Percentiles rank a stretch among this genome's conserved stretches.
Evolutionary conservation across 2,888 invertebrate species (phyloP).

Genomic region (Leucozona laternaria): DNA sequence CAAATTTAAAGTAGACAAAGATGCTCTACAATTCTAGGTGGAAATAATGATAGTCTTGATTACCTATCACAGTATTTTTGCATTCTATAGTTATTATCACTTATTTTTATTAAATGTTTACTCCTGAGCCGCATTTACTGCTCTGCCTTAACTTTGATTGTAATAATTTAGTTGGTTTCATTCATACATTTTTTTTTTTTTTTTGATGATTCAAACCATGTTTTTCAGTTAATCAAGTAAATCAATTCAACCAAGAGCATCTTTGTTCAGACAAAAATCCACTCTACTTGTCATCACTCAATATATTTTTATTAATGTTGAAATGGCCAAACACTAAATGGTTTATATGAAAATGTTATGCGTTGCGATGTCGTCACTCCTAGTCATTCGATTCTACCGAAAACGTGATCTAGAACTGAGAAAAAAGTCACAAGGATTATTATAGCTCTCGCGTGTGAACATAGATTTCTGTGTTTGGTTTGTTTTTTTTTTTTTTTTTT

Average conservation of each 20-base stretch:
- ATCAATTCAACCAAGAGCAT: slow-evolving; percentile 18
- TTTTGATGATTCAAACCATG: slow-evolving; percentile 17
- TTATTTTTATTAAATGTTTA: too few species aligned
- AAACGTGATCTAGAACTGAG: slow-evolving; percentile 27
- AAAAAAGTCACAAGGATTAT: slow-evolving; percentile 26
- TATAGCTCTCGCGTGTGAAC: slow-evolving; percentile 22
- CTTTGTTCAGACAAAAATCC: slow-evolving; percentile 5
- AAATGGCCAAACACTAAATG: slow-evolving; percentile 31
- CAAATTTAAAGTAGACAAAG: too few species aligned
- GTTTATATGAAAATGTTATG: slow-evolving; percentile 32
- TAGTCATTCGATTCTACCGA: slow-evolving; percentile 20
- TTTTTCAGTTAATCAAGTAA: slow-evolving; percentile 34
- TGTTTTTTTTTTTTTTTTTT: background rate
- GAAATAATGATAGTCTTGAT: too few species aligned
- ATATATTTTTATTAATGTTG: slow-evolving; percentile 28
- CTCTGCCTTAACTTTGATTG: background rate
- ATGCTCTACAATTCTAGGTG: too few species aligned
- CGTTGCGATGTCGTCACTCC: slow-evolving; percentile 14
- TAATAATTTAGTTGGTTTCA: background rate
- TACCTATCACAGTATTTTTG: too few species aligned
- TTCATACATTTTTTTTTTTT: background rate
- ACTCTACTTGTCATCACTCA: slow-evolving; percentile 30
- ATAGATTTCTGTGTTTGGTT: background rate
- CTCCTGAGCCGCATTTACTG: background rate
- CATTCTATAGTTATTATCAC: too few species aligned